Conservation (phyloP, 1,140 invertebrate species). For the Cylas formicarius region DNA sequence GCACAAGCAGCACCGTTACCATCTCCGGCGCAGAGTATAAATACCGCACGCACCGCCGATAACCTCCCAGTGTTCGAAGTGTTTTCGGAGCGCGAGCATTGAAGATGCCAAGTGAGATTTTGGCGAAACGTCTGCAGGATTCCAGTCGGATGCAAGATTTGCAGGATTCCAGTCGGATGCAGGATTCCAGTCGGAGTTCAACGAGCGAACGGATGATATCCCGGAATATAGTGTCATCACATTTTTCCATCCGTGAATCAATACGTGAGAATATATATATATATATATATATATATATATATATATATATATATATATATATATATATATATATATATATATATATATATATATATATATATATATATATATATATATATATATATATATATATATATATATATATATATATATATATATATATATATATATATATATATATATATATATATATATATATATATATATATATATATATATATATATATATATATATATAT, state of each 20-base stretch:
- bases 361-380: conserved; percentile 5
- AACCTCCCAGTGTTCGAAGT: too few species aligned
- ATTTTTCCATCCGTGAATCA: background rate
- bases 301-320: conserved; percentile 6
- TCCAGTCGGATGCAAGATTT: too few species aligned
- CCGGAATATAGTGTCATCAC: too few species aligned
- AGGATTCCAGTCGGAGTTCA: too few species aligned
- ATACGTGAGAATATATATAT: conserved; percentile 2
- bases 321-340: conserved; percentile 5
- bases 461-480: conserved; percentile 4
- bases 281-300: conserved; percentile 7
- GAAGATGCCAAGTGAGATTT: too few species aligned
- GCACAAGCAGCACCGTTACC: too few species aligned
- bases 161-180: too few species aligned
- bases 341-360: conserved; percentile 3
- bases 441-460: conserved; percentile 7
- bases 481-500: conserved; percentile 6
- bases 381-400: conserved; percentile 3
- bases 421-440: conserved; percentile 7
- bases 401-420: conserved; percentile 7
- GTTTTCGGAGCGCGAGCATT: too few species aligned
- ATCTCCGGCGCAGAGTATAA: too few species aligned
- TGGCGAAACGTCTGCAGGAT: too few species aligned
- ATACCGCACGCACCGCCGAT: too few species aligned
- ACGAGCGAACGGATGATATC: too few species aligned